Evolutionary conservation across 2,888 invertebrate genomes (phyloP).

Genomic region (Baccha elongata): DNA sequence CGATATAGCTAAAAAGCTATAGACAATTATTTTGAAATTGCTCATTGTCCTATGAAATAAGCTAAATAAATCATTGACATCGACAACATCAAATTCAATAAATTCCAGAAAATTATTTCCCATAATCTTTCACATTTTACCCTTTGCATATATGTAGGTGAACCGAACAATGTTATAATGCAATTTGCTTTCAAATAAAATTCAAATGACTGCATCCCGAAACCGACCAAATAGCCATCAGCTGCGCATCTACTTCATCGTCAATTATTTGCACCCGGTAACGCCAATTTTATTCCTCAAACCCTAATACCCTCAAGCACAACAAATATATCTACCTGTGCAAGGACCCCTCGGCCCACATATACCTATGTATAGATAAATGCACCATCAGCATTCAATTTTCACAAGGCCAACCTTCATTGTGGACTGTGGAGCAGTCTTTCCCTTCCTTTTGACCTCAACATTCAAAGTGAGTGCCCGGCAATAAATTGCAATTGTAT

Average conservation of each 20-base stretch:
- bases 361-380: slow-evolving; percentile 11
- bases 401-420: slow-evolving; percentile 36
- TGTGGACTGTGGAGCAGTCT: not conserved
- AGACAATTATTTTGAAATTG: slow-evolving; percentile 35
- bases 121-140: slow-evolving; percentile 57
- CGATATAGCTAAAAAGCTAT: not conserved
- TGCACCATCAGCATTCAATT: slow-evolving; percentile 73
- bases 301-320: not conserved
- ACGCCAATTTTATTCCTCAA: slow-evolving; percentile 62
- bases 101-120: slow-evolving; percentile 63
- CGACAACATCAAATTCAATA: slow-evolving; percentile 69
- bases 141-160: not conserved
- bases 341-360: slow-evolving; percentile 7
- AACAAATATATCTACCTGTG: slow-evolving; percentile 58
- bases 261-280: slow-evolving; percentile 73
- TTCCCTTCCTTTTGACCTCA: slow-evolving; percentile 43
- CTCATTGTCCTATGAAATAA: slow-evolving; percentile 49
- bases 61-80: slow-evolving; percentile 64
- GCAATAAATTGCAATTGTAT: slow-evolving; percentile 74
- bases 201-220: slow-evolving; percentile 68
- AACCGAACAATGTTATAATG: slow-evolving; percentile 33
- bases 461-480: slow-evolving; percentile 59
- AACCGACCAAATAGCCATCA: slow-evolving; percentile 31
- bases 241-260: slow-evolving; percentile 50
- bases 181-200: slow-evolving; percentile 71